A percentile compares a stretch with the other conserved stretches of the same genome.
Conservation (phyloP, 1,140 invertebrate genomes). For the Drosophila carrolli region DNA sequence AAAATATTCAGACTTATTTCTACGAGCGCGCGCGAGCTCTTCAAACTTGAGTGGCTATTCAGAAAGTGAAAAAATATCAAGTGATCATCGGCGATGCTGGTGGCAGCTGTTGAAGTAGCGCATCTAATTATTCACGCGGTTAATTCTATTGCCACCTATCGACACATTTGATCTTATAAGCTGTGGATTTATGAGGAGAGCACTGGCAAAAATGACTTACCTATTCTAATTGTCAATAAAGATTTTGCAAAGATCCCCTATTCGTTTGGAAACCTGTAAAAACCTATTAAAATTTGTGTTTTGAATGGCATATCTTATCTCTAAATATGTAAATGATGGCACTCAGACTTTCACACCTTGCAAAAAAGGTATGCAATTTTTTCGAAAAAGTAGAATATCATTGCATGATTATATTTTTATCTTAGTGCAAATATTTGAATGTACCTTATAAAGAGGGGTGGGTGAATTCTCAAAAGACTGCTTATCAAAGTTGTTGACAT, state of each 20-base stretch:
- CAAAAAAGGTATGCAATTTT: not conserved
- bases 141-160: slow-evolving; percentile 39
- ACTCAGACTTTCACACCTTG: not conserved
- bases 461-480: slow-evolving; percentile 20
- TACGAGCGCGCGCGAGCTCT: slow-evolving; percentile 34
- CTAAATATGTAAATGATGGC: not conserved
- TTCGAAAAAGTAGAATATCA: not conserved
- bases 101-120: slow-evolving; percentile 46
- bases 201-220: slow-evolving; percentile 19
- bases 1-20: slow-evolving; percentile 26
- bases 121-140: slow-evolving; percentile 53
- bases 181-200: slow-evolving; percentile 17
- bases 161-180: slow-evolving; percentile 46
- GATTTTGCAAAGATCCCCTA: too few relatives aligned
- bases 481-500: slow-evolving; percentile 39
- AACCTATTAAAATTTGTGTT: too few relatives aligned
- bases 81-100: slow-evolving; percentile 49
- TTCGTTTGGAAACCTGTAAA: too few relatives aligned
- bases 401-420: slow-evolving; percentile 9
- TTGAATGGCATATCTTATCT: not conserved
- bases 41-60: slow-evolving; percentile 47
- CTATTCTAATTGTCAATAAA: not conserved
- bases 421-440: slow-evolving; percentile 28
- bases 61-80: slow-evolving; percentile 48
- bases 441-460: not conserved